Percentiles rank a stretch among this genome's conserved stretches.
Evolutionary conservation across 2,888 invertebrate species (phyloP).

Genomic region (Drosophila fulvimacula): DNA sequence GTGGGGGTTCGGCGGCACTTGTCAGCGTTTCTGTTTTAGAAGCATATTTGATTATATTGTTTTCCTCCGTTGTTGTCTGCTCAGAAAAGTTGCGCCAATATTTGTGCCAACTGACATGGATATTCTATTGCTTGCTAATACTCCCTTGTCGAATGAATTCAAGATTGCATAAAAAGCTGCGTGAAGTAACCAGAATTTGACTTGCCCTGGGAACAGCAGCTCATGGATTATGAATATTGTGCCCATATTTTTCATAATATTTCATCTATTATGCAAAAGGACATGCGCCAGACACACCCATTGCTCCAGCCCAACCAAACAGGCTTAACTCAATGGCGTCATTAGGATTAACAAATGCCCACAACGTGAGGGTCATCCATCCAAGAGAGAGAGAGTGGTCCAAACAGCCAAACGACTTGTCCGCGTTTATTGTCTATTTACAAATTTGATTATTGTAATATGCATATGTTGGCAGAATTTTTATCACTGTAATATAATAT

Average conservation of each 20-base stretch:
- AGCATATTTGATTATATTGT: slow-evolving; percentile 28
- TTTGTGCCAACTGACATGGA: slow-evolving; percentile 49
- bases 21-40: slow-evolving; percentile 34
- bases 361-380: slow-evolving; percentile 12
- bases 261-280: slow-evolving; percentile 59
- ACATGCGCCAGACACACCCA: slow-evolving; percentile 11
- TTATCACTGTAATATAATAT: not conserved
- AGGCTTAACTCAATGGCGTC: slow-evolving; percentile 60
- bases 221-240: slow-evolving; percentile 48
- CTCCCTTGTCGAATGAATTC: slow-evolving; percentile 58
- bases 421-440: not conserved
- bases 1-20: slow-evolving; percentile 2
- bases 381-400: not conserved
- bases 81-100: not conserved
- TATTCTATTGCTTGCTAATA: slow-evolving; percentile 33
- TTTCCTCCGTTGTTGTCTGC: not conserved
- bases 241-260: slow-evolving; percentile 36
- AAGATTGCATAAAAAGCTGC: slow-evolving; percentile 32
- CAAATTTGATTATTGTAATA: slow-evolving; percentile 10
- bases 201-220: slow-evolving; percentile 36
- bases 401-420: not conserved
- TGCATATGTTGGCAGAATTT: not conserved
- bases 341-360: slow-evolving; percentile 63
- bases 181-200: slow-evolving; percentile 26
- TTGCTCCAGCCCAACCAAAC: slow-evolving; percentile 37